These are phyloP conservation scores for Harpalus rufipes DNA, from an alignment of 2,888 invertebrate species.

Conservation along the genomic window DNA sequence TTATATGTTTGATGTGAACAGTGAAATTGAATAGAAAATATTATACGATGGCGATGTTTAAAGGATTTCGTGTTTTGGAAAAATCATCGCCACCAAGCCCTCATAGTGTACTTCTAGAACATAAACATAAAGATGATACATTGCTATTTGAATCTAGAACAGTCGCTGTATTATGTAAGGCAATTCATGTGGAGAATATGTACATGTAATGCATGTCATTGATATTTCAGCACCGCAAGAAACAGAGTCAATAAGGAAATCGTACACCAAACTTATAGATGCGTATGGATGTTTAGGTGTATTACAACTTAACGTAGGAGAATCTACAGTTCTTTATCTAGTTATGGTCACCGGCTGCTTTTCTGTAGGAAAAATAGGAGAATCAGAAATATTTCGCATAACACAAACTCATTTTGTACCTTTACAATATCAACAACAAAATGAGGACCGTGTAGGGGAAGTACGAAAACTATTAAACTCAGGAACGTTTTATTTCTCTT, in stretches of 20 bases:
- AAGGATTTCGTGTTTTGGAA: conserved; percentile 93
- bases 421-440: conserved; percentile 84
- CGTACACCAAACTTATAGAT: conserved; percentile 94
- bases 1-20: conserved; percentile 3
- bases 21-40: not conserved
- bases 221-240: conserved; percentile 85
- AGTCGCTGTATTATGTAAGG: conserved; percentile 89
- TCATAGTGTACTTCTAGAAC: conserved; percentile 94
- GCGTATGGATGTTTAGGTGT: conserved; percentile 98
- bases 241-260: conserved; percentile 92
- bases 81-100: conserved; percentile 92
- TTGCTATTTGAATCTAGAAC: conserved; percentile 95
- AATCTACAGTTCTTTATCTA: conserved; percentile 90
- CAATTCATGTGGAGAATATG: conserved; percentile 47
- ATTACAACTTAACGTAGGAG: conserved; percentile 91
- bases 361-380: conserved; percentile 96
- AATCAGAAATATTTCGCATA: conserved; percentile 96
- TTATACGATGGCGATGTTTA: conserved; percentile 92
- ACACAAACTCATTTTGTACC: conserved; percentile 95
- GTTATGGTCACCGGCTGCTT: conserved; percentile 97
- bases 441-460: conserved; percentile 82
- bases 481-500: conserved; percentile 99
- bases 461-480: conserved; percentile 94
- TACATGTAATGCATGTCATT: conserved; percentile 63
- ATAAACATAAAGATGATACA: conserved; percentile 91